Evolutionary conservation across 1,140 invertebrate genomes (phyloP).

Genomic region (Euwallacea fornicatus): DNA sequence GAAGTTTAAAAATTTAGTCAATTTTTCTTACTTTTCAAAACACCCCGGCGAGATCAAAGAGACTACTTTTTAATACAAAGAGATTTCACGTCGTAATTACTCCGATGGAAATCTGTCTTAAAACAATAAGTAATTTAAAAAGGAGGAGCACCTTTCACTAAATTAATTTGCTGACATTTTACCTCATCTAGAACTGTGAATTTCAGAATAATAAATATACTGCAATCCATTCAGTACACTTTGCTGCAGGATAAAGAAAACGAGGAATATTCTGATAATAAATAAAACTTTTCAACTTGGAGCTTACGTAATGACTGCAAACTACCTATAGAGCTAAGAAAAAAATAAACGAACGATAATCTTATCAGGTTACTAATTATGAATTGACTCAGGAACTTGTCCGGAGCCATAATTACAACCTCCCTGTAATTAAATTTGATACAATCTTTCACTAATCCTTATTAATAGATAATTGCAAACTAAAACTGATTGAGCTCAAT

Average conservation of each 20-base stretch:
- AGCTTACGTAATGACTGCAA: too few relatives aligned
- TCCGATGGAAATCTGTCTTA: neutral
- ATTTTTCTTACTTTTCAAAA: conserved; percentile 20
- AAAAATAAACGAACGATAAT: too few relatives aligned
- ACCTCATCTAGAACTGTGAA: too few relatives aligned
- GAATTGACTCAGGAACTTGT: conserved; percentile 20
- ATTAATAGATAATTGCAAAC: conserved; percentile 26
- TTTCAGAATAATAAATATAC: too few relatives aligned
- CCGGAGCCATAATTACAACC: conserved; percentile 15
- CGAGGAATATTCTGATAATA: too few relatives aligned
- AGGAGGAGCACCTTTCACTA: neutral
- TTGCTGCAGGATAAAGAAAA: too few relatives aligned
- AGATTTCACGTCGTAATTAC: conserved; percentile 11
- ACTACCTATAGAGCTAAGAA: too few relatives aligned
- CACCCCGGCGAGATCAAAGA: conserved; percentile 12
- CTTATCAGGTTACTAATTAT: too few relatives aligned
- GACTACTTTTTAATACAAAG: conserved; percentile 18
- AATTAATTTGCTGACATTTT: neutral
- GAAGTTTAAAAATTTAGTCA: conserved; percentile 19
- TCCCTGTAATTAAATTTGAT: conserved; percentile 24
- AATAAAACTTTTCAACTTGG: too few relatives aligned
- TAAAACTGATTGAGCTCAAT: conserved; percentile 8
- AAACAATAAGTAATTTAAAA: neutral
- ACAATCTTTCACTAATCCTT: conserved; percentile 26
- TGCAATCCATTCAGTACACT: too few relatives aligned